Conservation (phyloP, 2,113 vertebrate species). For the Nycticorax nycticorax region DNA sequence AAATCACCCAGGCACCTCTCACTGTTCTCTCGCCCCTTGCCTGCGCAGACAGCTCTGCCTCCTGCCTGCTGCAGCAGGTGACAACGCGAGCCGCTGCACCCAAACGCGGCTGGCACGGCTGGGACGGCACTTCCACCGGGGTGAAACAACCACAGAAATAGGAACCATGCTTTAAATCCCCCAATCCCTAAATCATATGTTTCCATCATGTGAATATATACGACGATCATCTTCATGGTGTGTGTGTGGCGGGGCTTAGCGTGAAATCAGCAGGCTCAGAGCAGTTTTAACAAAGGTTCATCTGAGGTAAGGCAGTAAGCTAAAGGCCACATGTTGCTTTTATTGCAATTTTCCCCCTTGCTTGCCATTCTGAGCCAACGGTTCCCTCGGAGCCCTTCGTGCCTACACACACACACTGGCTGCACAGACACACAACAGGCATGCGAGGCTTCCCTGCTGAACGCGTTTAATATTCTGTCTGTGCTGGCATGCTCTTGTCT, state of each 20-base stretch:
- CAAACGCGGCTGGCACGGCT: accelerated
- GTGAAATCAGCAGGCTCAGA: conserved; percentile 14
- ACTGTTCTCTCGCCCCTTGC: neutral
- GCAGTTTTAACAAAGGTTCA: conserved; percentile 34
- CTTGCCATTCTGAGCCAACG: neutral
- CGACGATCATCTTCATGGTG: neutral
- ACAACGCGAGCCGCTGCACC: neutral
- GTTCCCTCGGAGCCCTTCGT: conserved; percentile 46
- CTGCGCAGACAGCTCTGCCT: neutral
- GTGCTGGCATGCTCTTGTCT: conserved; percentile 53
- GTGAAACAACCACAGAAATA: neutral
- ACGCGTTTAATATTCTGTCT: neutral
- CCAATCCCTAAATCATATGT: neutral
- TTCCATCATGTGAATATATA: neutral
- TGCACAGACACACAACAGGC: conserved; percentile 34
- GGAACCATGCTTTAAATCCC: neutral
- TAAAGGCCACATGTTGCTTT: conserved; percentile 66
- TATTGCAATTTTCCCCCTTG: conserved; percentile 34
- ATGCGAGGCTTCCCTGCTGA: conserved; percentile 8
- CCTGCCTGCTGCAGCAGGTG: neutral
- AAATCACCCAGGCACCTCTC: neutral
- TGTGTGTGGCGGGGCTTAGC: neutral
- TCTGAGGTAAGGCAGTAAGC: conserved; percentile 43
- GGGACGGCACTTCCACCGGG: neutral
- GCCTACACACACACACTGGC: conserved; percentile 18